Percentiles rank a stretch among this genome's conserved stretches.
These are phyloP conservation scores for Danaus plexippus DNA, from an alignment of 1,140 invertebrate species.

Conservation along the genomic window DNA sequence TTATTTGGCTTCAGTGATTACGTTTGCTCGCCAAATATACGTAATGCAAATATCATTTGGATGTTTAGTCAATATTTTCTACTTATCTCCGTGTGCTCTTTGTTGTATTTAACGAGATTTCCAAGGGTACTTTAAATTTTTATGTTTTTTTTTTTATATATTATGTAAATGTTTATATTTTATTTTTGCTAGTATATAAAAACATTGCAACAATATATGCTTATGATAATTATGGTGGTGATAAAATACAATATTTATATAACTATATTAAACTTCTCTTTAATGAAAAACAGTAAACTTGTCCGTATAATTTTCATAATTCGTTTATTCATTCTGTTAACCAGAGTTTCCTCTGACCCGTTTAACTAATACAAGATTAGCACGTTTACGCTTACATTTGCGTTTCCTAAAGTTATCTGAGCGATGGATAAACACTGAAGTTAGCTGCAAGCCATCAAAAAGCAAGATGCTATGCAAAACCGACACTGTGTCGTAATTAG, in stretches of 20 bases:
- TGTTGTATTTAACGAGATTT: not conserved
- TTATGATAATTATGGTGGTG: too few species aligned
- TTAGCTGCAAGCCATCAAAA: slow-evolving; percentile 4
- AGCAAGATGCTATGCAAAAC: too few species aligned
- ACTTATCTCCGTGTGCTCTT: not conserved
- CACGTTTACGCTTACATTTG: slow-evolving; percentile 12
- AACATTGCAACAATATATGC: too few species aligned
- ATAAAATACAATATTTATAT: too few species aligned
- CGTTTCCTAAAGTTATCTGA: slow-evolving; percentile 6
- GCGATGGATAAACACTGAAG: slow-evolving; percentile 14
- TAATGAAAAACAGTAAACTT: too few species aligned
- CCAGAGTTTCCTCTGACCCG: slow-evolving; percentile 6
- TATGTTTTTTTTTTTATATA: too few species aligned
- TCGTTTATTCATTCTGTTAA: not conserved
- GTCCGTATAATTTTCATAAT: too few species aligned
- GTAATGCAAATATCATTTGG: slow-evolving; percentile 15
- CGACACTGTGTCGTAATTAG: too few species aligned
- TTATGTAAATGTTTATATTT: too few species aligned
- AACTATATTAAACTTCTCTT: too few species aligned
- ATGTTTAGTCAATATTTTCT: slow-evolving; percentile 12
- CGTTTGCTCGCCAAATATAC: slow-evolving; percentile 16
- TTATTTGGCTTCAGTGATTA: slow-evolving; percentile 20
- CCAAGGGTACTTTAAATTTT: too few species aligned
- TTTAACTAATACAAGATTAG: slow-evolving; percentile 3
- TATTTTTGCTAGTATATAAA: too few species aligned